Evolutionary conservation across 1,140 invertebrate genomes (phyloP).

Genomic region (Bombyx mandarina): DNA sequence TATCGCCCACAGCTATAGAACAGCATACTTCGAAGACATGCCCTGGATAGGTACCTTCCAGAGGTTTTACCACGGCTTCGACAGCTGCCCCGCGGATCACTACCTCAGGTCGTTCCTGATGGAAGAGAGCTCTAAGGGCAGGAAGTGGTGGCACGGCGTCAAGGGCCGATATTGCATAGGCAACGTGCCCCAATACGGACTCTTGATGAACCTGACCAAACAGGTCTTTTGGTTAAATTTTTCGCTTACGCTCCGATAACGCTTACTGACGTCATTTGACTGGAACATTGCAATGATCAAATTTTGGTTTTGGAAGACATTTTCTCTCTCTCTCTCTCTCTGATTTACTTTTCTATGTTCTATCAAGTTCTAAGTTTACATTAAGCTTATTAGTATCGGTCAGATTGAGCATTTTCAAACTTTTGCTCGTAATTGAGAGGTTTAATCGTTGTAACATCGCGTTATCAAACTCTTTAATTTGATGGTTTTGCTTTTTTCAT

Average conservation of each 20-base stretch:
- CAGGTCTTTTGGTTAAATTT: conserved; percentile 66
- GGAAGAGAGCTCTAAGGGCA: conserved; percentile 61
- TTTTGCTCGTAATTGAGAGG: too few species aligned
- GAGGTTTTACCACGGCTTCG: conserved; percentile 90
- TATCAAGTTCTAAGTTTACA: too few species aligned
- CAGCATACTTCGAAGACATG: conserved; percentile 90
- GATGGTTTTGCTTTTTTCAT: too few species aligned
- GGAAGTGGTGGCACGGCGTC: conserved; percentile 49
- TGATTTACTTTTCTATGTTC: too few species aligned
- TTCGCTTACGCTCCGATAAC: background rate
- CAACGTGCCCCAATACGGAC: conserved; percentile 78
- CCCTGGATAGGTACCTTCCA: conserved; percentile 89
- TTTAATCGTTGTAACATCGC: too few species aligned
- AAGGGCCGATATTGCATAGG: conserved; percentile 80
- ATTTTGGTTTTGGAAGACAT: too few species aligned
- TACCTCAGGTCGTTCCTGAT: conserved; percentile 87
- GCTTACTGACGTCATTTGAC: too few species aligned
- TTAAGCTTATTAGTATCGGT: too few species aligned
- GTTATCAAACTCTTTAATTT: too few species aligned
- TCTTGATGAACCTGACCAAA: conserved; percentile 72
- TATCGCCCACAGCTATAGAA: conserved; percentile 73
- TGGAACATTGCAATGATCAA: too few species aligned
- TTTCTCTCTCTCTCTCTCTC: too few species aligned
- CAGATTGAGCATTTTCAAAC: too few species aligned
- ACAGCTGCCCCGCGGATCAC: conserved; percentile 87